These are phyloP conservation scores for Stomatorhinus walkeri DNA, from an alignment of 2,797 vertebrate species.

Conservation along the genomic window DNA sequence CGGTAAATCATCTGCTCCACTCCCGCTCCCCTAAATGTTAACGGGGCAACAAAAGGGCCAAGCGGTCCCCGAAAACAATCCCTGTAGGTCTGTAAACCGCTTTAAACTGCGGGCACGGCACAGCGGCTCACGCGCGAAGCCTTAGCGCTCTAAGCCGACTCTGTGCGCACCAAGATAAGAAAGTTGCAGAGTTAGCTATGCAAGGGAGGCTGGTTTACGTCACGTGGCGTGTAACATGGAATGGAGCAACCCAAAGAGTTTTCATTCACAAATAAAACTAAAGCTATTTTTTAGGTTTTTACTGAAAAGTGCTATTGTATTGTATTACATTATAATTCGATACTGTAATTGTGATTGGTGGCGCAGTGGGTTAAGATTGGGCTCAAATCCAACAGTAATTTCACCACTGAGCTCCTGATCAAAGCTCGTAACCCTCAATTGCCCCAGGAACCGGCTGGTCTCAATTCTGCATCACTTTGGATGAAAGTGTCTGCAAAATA, in stretches of 20 bases:
- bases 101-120: background rate
- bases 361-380: background rate
- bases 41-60: background rate
- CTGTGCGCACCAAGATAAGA: background rate
- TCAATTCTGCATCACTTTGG: background rate
- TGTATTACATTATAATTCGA: background rate
- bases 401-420: background rate
- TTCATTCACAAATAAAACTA: background rate
- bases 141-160: background rate
- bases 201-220: background rate
- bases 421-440: background rate
- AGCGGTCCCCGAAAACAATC: background rate
- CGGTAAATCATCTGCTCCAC: constrained; percentile 38
- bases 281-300: background rate
- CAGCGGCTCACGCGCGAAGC: background rate
- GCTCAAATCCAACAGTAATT: background rate
- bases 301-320: background rate
- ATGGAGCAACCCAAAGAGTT: background rate
- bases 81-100: background rate
- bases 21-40: constrained; percentile 24
- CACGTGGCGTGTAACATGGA: background rate
- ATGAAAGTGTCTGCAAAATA: background rate
- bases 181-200: background rate
- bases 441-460: background rate
- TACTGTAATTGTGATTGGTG: background rate